Base-by-base conservation (phyloP, 2,888 invertebrate genomes). In the Drosophila barbarae region DNA sequence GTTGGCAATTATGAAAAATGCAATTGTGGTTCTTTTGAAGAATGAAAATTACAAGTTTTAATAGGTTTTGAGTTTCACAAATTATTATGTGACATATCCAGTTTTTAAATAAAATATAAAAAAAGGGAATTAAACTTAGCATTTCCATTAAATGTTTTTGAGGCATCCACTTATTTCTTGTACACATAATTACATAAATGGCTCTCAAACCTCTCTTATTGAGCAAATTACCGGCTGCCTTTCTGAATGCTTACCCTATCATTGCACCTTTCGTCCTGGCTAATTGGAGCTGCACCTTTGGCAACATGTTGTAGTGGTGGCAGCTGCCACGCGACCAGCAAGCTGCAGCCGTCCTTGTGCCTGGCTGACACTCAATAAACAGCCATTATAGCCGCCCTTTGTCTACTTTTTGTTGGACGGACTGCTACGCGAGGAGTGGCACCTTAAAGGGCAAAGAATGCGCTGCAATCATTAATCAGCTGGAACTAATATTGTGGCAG, bases 381-480 rank as follows among this genome's bases (percentile, higher is more conserved):
- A 71, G 49, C 54, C 66, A 71, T 83, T 83, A 72, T 68, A 55
- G 44, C 57, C 56, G 71, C 61, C 69, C 51, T 53, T 72, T 68
- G 72, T 70, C 70, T 58, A 49, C 63, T 69, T 53, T 55, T 41
- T 50, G 46, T 50, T 42, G 26, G 44, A n/a, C 39, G 7, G 49
- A 21, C 21, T 23, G 23, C 23, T 23, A 47, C 32, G 51, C 41
- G 47, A 58, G 55, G 51, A 55, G 77, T 77, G 73, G 75, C 78
- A 81, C 78, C 73, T 74, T 69, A 63, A 66, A 46, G 47, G 47
- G 34, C 56, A 41, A 46, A 69, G 68, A 56, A 35, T 59, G 61
- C 51, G 30, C 39, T 36, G 52, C 36, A 68, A 64, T 68, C 81
- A 77, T 80, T 80, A 83, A 85, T 85, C 81, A 81, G 73, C 73